Evolutionary conservation across 1,140 invertebrate species (phyloP).

Genomic region (Drosophila fuyamai): DNA sequence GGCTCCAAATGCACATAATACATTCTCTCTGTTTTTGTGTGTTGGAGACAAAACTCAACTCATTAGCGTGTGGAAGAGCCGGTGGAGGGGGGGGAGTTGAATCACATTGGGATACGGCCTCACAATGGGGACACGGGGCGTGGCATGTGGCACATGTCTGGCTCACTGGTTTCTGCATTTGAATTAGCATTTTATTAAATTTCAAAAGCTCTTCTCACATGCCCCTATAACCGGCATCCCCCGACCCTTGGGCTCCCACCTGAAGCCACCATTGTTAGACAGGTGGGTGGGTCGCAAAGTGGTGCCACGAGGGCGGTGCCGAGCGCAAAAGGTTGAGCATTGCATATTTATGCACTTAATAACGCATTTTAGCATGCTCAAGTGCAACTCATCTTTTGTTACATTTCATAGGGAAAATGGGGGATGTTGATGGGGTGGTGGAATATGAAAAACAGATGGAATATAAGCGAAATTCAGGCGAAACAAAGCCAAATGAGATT

Average conservation of each 20-base stretch:
- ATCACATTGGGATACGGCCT: not conserved
- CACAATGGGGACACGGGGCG: slow-evolving; percentile 50
- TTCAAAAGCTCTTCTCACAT: slow-evolving; percentile 73
- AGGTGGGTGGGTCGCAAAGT: slow-evolving; percentile 24
- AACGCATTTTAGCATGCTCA: slow-evolving; percentile 82
- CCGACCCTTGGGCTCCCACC: slow-evolving; percentile 46
- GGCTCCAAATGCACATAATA: slow-evolving; percentile 63
- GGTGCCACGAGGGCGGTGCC: slow-evolving; percentile 9
- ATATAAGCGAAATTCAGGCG: slow-evolving; percentile 4
- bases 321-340: slow-evolving; percentile 53
- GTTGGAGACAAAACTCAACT: slow-evolving; percentile 59
- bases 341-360: slow-evolving; percentile 84
- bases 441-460: slow-evolving; percentile 9
- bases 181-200: slow-evolving; percentile 83
- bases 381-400: slow-evolving; percentile 82
- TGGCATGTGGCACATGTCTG: slow-evolving; percentile 71
- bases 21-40: slow-evolving; percentile 49
- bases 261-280: slow-evolving; percentile 58
- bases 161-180: slow-evolving; percentile 62
- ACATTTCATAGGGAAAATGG: slow-evolving; percentile 30
- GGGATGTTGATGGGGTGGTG: not conserved
- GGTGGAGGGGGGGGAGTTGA: slow-evolving; percentile 2
- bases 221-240: slow-evolving; percentile 4
- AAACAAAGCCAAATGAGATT: slow-evolving; percentile 29
- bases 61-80: slow-evolving; percentile 63